Percentiles rank a stretch among this genome's conserved stretches.
These are phyloP conservation scores for Tetraodon nigroviridis DNA, from an alignment of 2,113 vertebrate genomes.

Conservation along the genomic window DNA sequence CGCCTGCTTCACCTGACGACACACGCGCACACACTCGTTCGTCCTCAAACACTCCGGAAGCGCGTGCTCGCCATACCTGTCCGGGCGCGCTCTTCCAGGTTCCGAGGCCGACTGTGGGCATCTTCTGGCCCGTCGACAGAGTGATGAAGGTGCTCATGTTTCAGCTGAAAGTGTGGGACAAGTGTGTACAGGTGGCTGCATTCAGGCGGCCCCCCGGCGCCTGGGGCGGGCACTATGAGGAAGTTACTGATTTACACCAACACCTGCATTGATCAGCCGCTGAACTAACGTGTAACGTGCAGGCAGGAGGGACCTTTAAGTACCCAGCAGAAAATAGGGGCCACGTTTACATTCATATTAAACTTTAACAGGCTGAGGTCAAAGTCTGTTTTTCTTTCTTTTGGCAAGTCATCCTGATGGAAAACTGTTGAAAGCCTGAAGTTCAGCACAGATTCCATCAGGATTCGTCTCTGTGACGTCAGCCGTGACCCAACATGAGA, in stretches of 20 bases:
- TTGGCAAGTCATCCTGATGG: constrained; percentile 28
- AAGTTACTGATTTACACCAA: constrained; percentile 48
- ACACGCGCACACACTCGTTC: background rate
- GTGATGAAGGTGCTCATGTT: constrained; percentile 62
- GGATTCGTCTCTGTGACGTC: too few species aligned
- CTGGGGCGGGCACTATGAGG: constrained; percentile 10
- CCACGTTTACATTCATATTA: too few species aligned
- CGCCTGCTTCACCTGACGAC: constrained; percentile 68
- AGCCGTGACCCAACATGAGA: too few species aligned
- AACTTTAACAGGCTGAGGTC: constrained; percentile 32
- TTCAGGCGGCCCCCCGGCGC: background rate
- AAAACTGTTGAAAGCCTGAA: constrained; percentile 40
- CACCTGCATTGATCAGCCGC: constrained; percentile 46
- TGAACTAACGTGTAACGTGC: background rate
- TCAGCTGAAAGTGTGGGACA: background rate
- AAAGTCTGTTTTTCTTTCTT: constrained; percentile 62
- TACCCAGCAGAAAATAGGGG: background rate
- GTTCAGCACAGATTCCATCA: background rate
- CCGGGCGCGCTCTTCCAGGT: constrained; percentile 74
- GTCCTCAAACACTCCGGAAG: background rate
- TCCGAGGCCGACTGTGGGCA: constrained; percentile 71
- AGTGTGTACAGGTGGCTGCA: constrained; percentile 6
- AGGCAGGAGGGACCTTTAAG: background rate
- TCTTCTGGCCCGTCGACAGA: constrained; percentile 63
- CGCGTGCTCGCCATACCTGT: constrained; percentile 44